Base-by-base conservation (phyloP, 2,113 vertebrate genomes). In the Pao palembangensis region DNA sequence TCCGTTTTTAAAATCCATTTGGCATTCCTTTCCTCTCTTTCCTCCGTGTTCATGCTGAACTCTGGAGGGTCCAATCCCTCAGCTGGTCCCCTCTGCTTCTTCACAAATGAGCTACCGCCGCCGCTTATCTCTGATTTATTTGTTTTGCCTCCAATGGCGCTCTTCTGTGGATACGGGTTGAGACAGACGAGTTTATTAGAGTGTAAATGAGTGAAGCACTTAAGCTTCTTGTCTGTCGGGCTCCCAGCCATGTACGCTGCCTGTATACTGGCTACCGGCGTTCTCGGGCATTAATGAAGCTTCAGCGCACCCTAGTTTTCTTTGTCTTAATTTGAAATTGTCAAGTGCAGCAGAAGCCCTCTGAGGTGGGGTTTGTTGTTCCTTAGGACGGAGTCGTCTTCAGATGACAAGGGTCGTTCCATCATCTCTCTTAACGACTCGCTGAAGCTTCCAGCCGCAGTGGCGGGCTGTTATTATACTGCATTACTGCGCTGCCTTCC, bases 151-250 rank as follows among this genome's bases (percentile, higher is more conserved):
- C 61, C 80, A 65, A 74, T 74, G 71, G 78, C 64, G 59, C 69
- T 61, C 67, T 77, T 80, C 78, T 76, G 72, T 73, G 42, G 63
- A 49, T 44, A 69, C 54, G 48, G 66, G 73, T 79, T 73, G 61
- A 80, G 76, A 79, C 74, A 57, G 74, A 78, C 78, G 77, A 85
- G 75, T 80, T 87, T 65, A 85, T 83, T 79, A 85, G 76, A 75
- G 71, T 76, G 69, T 73, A 79, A 83, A 82, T 82, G 55, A 83
- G 67, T 76, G 57, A 73, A 69, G 71, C 76, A 68, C 72, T 71
- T 76, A 82, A 79, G 72, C 74, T 69, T 65, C 80, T 83, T 87
- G 73, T 80, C 59, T 74, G 65, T 69, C 50, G 58, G 70, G 71
- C 65, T 54, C 55, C 67, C 47, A 73, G 73, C 69, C 69, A 65